Evolutionary conservation across 2,797 vertebrate genomes (phyloP), one percentile per base, ranked within the genome.

Genomic region (Pygocentrus nattereri): DNA sequence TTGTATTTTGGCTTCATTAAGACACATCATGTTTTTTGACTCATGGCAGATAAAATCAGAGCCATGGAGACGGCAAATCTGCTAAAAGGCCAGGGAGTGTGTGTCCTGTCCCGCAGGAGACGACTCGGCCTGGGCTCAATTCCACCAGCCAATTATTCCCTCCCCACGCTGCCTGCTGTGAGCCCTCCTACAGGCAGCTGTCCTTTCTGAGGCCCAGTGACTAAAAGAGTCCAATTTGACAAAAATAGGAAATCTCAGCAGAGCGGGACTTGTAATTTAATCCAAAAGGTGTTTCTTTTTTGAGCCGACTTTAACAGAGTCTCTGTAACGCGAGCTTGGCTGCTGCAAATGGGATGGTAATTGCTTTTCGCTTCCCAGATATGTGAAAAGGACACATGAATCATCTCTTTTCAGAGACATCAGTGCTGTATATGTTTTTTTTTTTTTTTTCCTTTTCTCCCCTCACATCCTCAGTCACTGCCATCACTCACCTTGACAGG

Each of bases 401-500:
- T 87, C 86, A 85, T 87, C 84, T 87, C 71, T 81, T 86, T 86
- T 84, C 85, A 86, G 85, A 85, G 84, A 82, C 82, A 86, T 88
- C 81, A 84, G 78, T 69, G 54, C 74, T 80, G 74, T 67, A 76
- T 84, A 74, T 83, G 79, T 75, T 72, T 78, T 74, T 49, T 49
- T 69, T 82, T 73, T 61, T 58, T 78, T 74, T 49, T 49, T 69
- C 82, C 73, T 61, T 58, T 56, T 8, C 21, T 4, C 3, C 47
- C 80, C 75, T 78, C 72, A 85, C 89, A 92, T 85, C 81, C 80
- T 86, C 83, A 34, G 78, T 86, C 83, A 83, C 18, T 85, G 82
- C 90, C 91, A 82, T 89, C 85, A n/a, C 85, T 86, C 76, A 71
- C 85, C 82, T 93, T 88, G 83, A 79, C n/a, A 69, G 84, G 85